A percentile compares a stretch with the other conserved stretches of the same genome.
Evolutionary conservation across 1,140 invertebrate species (phyloP).

Genomic region (Teleogryllus occipitalis): DNA sequence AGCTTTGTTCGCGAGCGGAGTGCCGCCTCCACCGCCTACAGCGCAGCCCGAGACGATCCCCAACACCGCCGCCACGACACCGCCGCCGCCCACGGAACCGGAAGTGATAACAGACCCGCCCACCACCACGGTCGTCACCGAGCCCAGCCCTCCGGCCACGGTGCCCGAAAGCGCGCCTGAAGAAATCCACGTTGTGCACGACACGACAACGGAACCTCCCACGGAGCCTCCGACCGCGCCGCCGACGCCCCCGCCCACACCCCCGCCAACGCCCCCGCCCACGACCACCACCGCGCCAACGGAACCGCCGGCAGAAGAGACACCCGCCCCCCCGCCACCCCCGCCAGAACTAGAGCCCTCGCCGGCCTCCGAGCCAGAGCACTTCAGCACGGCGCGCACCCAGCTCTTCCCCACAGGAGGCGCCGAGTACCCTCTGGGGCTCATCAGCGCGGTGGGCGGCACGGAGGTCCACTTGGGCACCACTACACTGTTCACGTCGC

Average conservation of each 20-base stretch:
- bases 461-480: conserved; percentile 37
- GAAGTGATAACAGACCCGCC: not conserved
- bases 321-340: too few species aligned
- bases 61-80: too few species aligned
- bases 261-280: not conserved
- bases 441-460: conserved; percentile 42
- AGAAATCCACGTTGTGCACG: too few species aligned
- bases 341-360: not conserved
- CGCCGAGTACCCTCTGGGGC: conserved; percentile 38
- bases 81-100: not conserved
- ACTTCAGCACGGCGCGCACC: conserved; percentile 32
- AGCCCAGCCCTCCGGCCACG: not conserved
- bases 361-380: not conserved
- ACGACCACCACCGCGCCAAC: not conserved
- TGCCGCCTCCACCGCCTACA: not conserved
- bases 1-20: not conserved
- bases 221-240: not conserved
- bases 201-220: not conserved
- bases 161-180: not conserved
- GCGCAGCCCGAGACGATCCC: not conserved
- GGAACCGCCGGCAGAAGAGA: not conserved
- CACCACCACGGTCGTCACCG: not conserved
- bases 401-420: conserved; percentile 35
- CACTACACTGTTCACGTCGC: conserved; percentile 42
- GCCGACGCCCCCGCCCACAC: too few species aligned